Base-by-base conservation (phyloP, 2,888 invertebrate genomes). In the Lymantria monacha region DNA sequence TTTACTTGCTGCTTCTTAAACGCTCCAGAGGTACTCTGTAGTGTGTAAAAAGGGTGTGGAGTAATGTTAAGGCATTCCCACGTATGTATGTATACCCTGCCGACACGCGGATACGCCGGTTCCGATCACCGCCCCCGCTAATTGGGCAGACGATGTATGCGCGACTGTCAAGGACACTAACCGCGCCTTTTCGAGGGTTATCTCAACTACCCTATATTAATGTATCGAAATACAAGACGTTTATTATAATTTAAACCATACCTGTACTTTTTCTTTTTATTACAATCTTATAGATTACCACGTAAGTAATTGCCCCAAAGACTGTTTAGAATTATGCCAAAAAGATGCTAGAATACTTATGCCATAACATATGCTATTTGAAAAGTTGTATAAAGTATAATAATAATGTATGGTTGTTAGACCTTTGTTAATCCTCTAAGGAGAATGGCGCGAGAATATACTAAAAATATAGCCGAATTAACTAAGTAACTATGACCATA, bases 81-180 rank as follows among this genome's bases (percentile, higher is more conserved):
- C 86, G 82, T 73, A 71, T 63, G 65, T 71, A 70, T 22, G 22
- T 22, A 22, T 22, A 22, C 22, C 22, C 22, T 5, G 70, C 80
- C 76, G 72, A 64, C 71, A 76, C 80, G 74, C 81, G 84, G 84
- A 82, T 82, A 81, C 76, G 75, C 66, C 80, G 78, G 88, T 88
- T 87, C 87, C 87, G 81, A 87, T 84, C 87, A 76, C 83, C 82
- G 87, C 81, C 72, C 79, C 76, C 82, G 70, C 85, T 88, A 88
- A 89, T 89, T 87, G 86, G 79, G 69, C 70, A 76, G 76, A 79
- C 69, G 75, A 77, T 74, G 72, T 64, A 69, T 55, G 69, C 70
- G 58, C 69, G 65, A 67, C 75, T 51, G 52, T 55, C 81, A 38
- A 38, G 38, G 38, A 38, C 12, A 38, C 38, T 36, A 12, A 38